Percentiles rank a stretch among this genome's conserved stretches.
Evolutionary conservation across 2,888 invertebrate species (phyloP).

Genomic region (Stegophylla sp.): DNA sequence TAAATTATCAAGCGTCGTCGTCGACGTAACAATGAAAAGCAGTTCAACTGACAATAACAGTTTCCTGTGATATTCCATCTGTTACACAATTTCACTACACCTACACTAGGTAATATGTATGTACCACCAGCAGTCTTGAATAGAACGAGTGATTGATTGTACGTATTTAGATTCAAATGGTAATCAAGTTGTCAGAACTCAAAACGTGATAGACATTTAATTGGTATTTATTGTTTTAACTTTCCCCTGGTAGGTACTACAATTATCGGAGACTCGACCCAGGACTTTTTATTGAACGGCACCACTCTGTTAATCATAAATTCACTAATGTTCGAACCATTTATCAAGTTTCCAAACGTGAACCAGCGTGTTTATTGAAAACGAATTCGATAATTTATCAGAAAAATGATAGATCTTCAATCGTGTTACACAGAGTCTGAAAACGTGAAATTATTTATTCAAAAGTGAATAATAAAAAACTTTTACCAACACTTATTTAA

Average conservation of each 20-base stretch:
- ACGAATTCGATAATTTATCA: background rate
- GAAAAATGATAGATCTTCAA: background rate
- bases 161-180: slow-evolving; percentile 13
- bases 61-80: slow-evolving; percentile 18
- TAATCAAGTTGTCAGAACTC: slow-evolving; percentile 37
- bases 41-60: background rate
- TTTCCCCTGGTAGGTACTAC: background rate
- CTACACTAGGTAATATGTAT: too few species aligned
- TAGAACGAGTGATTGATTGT: slow-evolving; percentile 34
- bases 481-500: background rate
- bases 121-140: too few species aligned
- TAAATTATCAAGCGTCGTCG: background rate
- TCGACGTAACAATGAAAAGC: background rate
- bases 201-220: slow-evolving; percentile 35
- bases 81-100: slow-evolving; percentile 4
- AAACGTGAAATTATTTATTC: slow-evolving; percentile 4
- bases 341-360: background rate
- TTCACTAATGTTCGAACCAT: background rate
- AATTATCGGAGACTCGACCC: background rate
- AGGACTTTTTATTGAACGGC: background rate
- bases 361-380: background rate
- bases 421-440: background rate
- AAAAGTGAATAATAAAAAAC: background rate
- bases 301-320: background rate
- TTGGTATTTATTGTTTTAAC: slow-evolving; percentile 40